These are phyloP conservation scores for Cetoscarus ocellatus DNA, from an alignment of 2,797 vertebrate species.

Conservation along the genomic window DNA sequence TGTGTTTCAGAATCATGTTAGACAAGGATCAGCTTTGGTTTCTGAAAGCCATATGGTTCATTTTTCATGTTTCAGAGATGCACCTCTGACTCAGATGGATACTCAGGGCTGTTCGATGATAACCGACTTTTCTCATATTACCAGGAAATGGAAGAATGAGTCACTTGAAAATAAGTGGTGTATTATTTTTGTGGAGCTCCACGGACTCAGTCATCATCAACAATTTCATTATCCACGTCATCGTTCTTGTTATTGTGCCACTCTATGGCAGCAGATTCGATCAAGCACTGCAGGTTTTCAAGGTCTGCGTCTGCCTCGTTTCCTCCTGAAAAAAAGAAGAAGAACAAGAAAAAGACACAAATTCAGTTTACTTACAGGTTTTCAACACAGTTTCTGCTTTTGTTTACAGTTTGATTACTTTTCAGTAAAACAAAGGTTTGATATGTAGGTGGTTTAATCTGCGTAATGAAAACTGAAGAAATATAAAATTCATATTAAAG, in stretches of 20 bases:
- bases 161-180: not conserved
- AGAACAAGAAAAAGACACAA: too few relatives aligned
- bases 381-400: too few relatives aligned
- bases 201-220: not conserved
- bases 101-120: not conserved
- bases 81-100: not conserved
- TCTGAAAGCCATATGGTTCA: not conserved
- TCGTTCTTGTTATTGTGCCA: not conserved
- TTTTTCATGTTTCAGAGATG: not conserved
- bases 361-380: too few relatives aligned
- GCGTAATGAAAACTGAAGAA: not conserved
- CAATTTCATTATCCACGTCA: not conserved
- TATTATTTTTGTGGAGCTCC: not conserved
- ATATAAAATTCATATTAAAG: too few relatives aligned
- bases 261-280: not conserved
- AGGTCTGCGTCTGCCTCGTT: not conserved
- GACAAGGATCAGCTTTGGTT: not conserved
- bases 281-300: conserved; percentile 4
- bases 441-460: not conserved
- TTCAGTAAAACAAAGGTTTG: not conserved
- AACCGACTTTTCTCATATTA: too few relatives aligned
- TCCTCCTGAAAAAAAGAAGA: not conserved
- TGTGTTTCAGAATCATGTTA: not conserved
- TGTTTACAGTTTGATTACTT: not conserved
- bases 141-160: not conserved